These are phyloP conservation scores for Cyanoderma ruficeps DNA, from an alignment of 2,113 vertebrate genomes.

Conservation along the genomic window DNA sequence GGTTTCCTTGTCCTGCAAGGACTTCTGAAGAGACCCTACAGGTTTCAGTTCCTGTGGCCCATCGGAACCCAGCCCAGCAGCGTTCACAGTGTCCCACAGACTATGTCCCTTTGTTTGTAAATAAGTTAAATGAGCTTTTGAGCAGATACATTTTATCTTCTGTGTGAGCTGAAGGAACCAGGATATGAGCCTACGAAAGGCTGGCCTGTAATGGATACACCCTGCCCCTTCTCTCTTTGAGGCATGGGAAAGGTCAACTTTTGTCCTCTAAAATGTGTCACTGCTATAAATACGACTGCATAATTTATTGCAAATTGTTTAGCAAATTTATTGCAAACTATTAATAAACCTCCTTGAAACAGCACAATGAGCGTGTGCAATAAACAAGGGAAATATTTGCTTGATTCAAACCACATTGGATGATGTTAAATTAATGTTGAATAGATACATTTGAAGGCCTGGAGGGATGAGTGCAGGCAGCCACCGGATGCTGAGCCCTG, in stretches of 20 bases:
- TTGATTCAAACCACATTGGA: conserved; percentile 74
- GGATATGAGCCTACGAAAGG: conserved; percentile 46
- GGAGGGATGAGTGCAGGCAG: conserved; percentile 33
- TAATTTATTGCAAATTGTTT: conserved; percentile 76
- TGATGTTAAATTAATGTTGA: conserved; percentile 60
- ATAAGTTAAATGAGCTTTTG: conserved; percentile 12
- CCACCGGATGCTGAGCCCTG: conserved; percentile 30
- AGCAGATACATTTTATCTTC: conserved; percentile 42
- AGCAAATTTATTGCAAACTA: conserved; percentile 74
- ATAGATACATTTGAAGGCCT: conserved; percentile 61
- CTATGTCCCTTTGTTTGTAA: conserved; percentile 39
- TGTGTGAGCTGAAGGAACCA: conserved; percentile 38
- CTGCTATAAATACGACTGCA: conserved; percentile 73
- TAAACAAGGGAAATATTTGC: conserved; percentile 74
- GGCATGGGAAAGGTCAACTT: conserved; percentile 76
- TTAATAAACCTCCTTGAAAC: conserved; percentile 72
- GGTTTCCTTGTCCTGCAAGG: not conserved
- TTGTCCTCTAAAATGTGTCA: conserved; percentile 75
- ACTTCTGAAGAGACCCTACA: not conserved
- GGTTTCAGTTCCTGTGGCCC: conserved; percentile 22
- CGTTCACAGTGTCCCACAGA: not conserved
- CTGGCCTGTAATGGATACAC: conserved; percentile 58
- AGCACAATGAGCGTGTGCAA: conserved; percentile 62
- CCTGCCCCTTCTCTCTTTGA: conserved; percentile 69
- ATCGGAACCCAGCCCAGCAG: not conserved